Conservation (phyloP, 2,888 invertebrate genomes). For the Atrina japonica region DNA sequence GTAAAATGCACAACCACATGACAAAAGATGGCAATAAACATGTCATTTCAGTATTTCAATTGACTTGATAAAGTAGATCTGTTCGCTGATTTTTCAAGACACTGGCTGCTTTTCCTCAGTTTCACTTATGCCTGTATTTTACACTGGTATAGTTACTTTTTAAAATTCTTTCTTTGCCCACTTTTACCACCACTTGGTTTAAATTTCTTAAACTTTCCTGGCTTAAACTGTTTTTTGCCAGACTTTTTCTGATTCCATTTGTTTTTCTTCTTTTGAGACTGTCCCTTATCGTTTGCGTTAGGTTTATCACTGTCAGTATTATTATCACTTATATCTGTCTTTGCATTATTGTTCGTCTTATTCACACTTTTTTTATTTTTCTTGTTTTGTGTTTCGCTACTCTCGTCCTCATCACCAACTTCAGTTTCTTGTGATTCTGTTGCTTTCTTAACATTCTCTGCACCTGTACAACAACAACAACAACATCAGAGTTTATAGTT, state of each 20-base stretch:
- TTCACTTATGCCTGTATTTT: too few relatives aligned
- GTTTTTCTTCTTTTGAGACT: constrained; percentile 1
- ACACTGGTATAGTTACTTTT: too few relatives aligned
- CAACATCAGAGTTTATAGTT: too few relatives aligned
- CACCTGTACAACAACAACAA: too few relatives aligned
- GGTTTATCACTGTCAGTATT: constrained; percentile 10
- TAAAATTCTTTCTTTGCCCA: too few relatives aligned
- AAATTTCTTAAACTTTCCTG: constrained; percentile 48
- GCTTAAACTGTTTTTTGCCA: constrained; percentile 41
- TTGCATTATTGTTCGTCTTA: constrained; percentile 11
- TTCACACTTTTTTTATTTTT: constrained; percentile 2
- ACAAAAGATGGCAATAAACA: too few relatives aligned
- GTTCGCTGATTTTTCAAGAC: too few relatives aligned
- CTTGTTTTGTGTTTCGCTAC: constrained; percentile 10
- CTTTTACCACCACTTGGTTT: constrained; percentile 18
- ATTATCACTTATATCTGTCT: neutral
- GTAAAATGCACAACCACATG: too few relatives aligned
- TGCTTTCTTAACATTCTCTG: too few relatives aligned
- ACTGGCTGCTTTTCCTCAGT: too few relatives aligned
- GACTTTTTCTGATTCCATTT: constrained; percentile 34
- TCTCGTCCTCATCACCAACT: constrained; percentile 11
- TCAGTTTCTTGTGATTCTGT: constrained; percentile 3
- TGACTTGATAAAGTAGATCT: too few relatives aligned
- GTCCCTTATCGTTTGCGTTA: neutral
- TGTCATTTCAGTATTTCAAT: too few relatives aligned